Conservation (phyloP, 2,888 invertebrate genomes). For the Onthophagus sagittarius region DNA sequence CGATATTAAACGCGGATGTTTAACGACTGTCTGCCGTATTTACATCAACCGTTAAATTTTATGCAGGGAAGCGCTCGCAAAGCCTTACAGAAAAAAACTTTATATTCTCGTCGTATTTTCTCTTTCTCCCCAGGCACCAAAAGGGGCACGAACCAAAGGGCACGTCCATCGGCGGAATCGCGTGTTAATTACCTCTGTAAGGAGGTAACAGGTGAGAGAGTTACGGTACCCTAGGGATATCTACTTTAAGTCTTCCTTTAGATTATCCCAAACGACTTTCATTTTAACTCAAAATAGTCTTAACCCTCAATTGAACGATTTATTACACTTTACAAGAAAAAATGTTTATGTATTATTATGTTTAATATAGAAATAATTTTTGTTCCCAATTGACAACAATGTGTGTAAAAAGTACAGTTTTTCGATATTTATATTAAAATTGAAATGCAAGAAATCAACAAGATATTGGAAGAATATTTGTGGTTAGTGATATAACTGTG, state of each 20-base stretch:
- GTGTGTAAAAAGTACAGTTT: too few species aligned
- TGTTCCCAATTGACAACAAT: too few species aligned
- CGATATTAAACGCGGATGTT: constrained; percentile 5
- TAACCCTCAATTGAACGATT: too few species aligned
- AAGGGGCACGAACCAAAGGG: background rate
- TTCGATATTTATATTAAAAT: too few species aligned
- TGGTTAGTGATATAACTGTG: too few species aligned
- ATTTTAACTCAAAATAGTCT: background rate
- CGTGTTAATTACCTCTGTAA: background rate
- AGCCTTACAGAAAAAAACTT: background rate
- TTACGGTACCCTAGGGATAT: background rate
- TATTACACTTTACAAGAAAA: too few species aligned
- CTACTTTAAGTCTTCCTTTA: background rate
- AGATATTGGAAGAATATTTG: too few species aligned
- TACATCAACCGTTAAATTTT: background rate
- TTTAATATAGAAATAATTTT: too few species aligned
- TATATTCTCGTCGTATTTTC: background rate
- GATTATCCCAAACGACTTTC: background rate
- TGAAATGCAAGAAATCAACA: too few species aligned
- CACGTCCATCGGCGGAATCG: background rate
- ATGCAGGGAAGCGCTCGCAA: background rate
- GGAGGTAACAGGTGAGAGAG: background rate
- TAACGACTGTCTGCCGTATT: constrained; percentile 1
- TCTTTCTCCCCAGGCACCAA: background rate
- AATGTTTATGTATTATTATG: too few species aligned